phyloP scores from a whole-genome alignment of 2,888 invertebrate species.

The Cremastinae sp. region DNA sequence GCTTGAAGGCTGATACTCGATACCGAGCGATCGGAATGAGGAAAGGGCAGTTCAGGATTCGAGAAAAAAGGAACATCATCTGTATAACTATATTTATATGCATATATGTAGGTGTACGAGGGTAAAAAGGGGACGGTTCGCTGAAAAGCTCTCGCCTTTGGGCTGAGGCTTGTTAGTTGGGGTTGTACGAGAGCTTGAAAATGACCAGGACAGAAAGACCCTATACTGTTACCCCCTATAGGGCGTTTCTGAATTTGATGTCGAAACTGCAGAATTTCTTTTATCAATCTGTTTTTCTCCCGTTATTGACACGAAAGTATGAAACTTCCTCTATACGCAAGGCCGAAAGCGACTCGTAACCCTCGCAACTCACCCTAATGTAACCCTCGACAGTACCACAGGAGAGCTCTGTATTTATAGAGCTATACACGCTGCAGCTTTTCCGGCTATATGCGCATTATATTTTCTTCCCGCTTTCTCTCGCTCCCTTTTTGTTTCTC shows the following conservation, averaged over 20 bases:
- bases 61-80: background rate
- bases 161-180: constrained; percentile 35
- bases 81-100: too few species aligned
- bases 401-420: constrained; percentile 3
- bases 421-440: constrained; percentile 4
- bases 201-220: constrained; percentile 51
- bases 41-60: background rate
- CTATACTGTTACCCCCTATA: constrained; percentile 14
- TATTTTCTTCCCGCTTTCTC: background rate
- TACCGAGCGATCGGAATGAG: background rate
- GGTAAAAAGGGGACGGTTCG: constrained; percentile 25
- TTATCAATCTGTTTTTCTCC: too few species aligned
- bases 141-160: constrained; percentile 32
- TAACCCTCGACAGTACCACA: constrained; percentile 5
- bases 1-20: background rate
- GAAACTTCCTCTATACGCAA: background rate
- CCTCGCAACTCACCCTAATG: constrained; percentile 29
- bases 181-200: constrained; percentile 43
- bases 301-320: too few species aligned
- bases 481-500: background rate
- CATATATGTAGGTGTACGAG: background rate
- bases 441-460: constrained; percentile 17
- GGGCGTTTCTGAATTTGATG: background rate
- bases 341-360: constrained; percentile 23
- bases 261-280: too few species aligned